Conservation (phyloP, 64 coral and sea anemone species). For the Acropora yongei region DNA sequence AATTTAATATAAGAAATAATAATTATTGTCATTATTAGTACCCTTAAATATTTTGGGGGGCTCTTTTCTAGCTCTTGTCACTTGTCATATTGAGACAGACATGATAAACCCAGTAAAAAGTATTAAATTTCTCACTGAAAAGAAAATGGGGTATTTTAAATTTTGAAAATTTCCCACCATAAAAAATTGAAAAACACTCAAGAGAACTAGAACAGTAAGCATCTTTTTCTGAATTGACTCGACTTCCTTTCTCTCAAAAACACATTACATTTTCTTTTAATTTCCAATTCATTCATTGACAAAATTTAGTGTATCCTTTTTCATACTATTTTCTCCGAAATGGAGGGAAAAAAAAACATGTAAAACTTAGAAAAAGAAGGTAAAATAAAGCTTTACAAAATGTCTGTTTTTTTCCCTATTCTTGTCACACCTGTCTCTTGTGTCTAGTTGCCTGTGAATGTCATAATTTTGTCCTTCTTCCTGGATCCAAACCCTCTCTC, state of each 20-base stretch:
- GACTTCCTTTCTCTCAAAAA: not conserved
- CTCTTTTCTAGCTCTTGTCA: no score
- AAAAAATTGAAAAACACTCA: not conserved
- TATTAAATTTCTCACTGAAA: not conserved
- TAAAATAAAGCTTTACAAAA: not conserved
- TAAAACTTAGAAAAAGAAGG: not conserved
- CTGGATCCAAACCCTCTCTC: no score
- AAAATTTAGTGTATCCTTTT: not conserved
- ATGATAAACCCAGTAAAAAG: not conserved
- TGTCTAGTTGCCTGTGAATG: no score
- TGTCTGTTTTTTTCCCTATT: not conserved
- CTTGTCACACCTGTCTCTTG: not conserved
- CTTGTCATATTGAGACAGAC: no score
- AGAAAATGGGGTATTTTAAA: not conserved
- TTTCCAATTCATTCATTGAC: not conserved
- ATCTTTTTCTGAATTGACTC: not conserved
- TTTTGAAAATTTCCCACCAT: not conserved
- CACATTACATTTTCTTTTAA: not conserved
- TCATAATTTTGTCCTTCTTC: no score
- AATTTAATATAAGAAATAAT: no score
- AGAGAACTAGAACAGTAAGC: not conserved
- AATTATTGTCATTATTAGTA: no score
- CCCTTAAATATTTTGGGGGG: no score
- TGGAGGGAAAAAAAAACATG: not conserved
- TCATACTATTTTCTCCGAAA: not conserved